phyloP scores from a whole-genome alignment of 1,140 invertebrate species.

The Zaprionus vittiger region DNA sequence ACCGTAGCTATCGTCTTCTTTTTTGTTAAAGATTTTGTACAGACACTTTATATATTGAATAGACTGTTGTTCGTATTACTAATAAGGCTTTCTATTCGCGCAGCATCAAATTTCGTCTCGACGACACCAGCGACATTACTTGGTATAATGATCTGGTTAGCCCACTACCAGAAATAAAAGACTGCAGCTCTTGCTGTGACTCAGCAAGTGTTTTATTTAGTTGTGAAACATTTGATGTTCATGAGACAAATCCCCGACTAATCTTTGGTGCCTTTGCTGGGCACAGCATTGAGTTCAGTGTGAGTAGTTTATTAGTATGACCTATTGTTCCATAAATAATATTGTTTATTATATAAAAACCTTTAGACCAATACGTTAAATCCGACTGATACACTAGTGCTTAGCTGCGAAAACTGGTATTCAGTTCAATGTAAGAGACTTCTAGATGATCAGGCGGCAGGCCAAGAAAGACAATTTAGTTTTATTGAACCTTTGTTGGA shows the following conservation, averaged over 20 bases:
- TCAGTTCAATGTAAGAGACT: constrained; percentile 87
- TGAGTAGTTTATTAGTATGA: constrained; percentile 64
- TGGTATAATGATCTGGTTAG: constrained; percentile 85
- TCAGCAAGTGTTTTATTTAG: constrained; percentile 86
- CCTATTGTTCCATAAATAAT: neutral
- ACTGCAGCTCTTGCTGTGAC: constrained; percentile 71
- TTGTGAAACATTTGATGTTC: constrained; percentile 88
- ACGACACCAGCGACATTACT: constrained; percentile 88
- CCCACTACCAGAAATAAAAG: constrained; percentile 85
- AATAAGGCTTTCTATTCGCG: neutral
- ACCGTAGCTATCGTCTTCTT: too few relatives aligned
- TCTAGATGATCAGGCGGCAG: constrained; percentile 80
- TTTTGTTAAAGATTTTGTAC: too few relatives aligned
- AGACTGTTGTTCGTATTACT: neutral
- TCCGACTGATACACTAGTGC: constrained; percentile 86
- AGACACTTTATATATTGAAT: too few relatives aligned
- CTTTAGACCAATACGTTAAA: constrained; percentile 84
- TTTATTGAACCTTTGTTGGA: constrained; percentile 88
- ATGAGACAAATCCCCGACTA: constrained; percentile 84
- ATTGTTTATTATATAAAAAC: neutral
- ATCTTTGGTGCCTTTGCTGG: constrained; percentile 88
- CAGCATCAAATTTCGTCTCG: constrained; percentile 88
- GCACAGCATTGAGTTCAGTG: constrained; percentile 88
- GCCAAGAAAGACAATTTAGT: constrained; percentile 85
- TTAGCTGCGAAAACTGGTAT: constrained; percentile 88